A percentile compares a stretch with the other conserved stretches of the same genome.
These are phyloP conservation scores for Notothenia rossii DNA, from an alignment of 2,113 vertebrate species.

Conservation along the genomic window DNA sequence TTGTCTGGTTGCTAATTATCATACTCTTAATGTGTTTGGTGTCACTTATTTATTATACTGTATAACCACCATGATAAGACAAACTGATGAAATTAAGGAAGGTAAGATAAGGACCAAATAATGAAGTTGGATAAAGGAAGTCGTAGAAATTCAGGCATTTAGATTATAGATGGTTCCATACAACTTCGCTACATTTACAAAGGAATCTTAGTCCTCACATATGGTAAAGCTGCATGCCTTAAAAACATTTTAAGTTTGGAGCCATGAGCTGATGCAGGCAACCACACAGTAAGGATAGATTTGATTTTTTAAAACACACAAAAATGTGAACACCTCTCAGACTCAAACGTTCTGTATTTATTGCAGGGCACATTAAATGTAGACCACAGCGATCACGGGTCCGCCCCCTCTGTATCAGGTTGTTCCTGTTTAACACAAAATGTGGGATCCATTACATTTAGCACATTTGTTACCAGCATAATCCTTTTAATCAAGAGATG, in stretches of 20 bases:
- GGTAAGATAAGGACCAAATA: background rate
- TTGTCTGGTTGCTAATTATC: too few species aligned
- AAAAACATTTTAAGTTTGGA: background rate
- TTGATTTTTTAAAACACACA: background rate
- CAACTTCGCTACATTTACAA: background rate
- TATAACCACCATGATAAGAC: background rate
- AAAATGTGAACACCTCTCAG: background rate
- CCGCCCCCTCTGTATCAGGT: too few species aligned
- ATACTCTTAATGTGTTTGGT: background rate
- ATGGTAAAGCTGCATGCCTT: background rate
- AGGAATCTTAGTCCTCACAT: background rate
- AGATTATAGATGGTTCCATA: background rate
- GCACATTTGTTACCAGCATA: too few species aligned
- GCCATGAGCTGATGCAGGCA: background rate
- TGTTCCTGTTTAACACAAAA: background rate
- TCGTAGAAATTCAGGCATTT: too few species aligned
- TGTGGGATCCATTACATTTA: too few species aligned
- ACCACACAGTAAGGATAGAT: background rate
- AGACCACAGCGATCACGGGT: background rate
- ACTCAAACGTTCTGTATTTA: background rate
- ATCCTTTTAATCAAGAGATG: too few species aligned
- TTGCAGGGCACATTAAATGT: background rate
- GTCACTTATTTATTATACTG: background rate
- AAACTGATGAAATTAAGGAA: background rate
- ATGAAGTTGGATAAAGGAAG: background rate